phyloP scores from a whole-genome alignment of 2,113 vertebrate species.

The Myotis yumanensis region DNA sequence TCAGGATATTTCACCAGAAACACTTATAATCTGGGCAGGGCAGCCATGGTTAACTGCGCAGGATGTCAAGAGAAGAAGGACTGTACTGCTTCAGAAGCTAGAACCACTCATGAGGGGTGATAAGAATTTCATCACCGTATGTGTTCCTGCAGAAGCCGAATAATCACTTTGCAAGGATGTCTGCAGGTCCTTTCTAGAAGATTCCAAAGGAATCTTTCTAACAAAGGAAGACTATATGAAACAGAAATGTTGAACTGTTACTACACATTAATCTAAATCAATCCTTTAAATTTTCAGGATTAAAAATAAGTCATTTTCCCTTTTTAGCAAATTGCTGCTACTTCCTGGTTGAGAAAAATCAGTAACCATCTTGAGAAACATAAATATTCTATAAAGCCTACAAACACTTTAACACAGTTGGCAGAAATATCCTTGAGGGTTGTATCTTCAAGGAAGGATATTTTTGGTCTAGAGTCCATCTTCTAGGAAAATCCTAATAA shows the following conservation, averaged over 20 bases:
- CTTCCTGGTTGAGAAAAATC: constrained; percentile 17
- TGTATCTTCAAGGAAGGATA: constrained; percentile 43
- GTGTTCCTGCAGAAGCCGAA: background rate
- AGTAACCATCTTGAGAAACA: background rate
- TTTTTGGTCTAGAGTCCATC: constrained; percentile 36
- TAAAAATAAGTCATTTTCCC: background rate
- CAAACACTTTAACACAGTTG: constrained; percentile 14
- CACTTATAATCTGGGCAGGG: background rate
- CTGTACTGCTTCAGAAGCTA: background rate
- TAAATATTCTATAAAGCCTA: background rate
- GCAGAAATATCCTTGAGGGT: background rate
- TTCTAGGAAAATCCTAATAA: constrained; percentile 61
- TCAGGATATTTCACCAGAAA: background rate
- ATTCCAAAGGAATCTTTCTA: background rate
- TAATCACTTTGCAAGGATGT: background rate
- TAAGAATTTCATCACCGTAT: background rate
- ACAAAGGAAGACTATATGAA: background rate
- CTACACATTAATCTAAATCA: background rate
- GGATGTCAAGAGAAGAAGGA: background rate
- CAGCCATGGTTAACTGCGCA: background rate
- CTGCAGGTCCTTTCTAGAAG: background rate
- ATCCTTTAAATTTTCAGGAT: background rate
- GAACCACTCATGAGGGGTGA: background rate
- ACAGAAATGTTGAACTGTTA: background rate
- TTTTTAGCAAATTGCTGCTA: background rate